phyloP scores from a whole-genome alignment of 2,113 vertebrate species.

The Azemiops feae region DNA sequence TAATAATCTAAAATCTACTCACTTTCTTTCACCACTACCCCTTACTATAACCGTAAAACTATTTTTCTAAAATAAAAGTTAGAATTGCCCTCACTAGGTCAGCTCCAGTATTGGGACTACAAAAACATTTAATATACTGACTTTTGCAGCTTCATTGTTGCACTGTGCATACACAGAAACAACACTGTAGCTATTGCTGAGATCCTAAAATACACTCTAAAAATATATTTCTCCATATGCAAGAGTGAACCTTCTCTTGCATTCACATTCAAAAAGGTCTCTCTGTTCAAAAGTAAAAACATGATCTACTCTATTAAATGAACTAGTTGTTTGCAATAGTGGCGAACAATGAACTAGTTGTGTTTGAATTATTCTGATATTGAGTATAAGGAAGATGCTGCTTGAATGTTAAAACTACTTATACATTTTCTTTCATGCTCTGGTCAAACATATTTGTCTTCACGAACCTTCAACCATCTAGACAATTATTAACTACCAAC shows the following conservation, averaged over 20 bases:
- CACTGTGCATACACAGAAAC: neutral
- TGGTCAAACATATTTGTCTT: neutral
- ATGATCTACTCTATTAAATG: neutral
- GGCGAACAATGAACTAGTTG: neutral
- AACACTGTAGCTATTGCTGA: neutral
- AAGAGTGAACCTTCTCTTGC: neutral
- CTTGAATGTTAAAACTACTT: neutral
- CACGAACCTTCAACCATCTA: no score
- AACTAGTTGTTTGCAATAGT: neutral
- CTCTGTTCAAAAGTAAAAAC: neutral
- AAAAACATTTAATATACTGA: neutral
- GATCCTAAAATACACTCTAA: neutral
- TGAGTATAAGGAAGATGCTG: neutral
- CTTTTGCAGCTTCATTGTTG: neutral
- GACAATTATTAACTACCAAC: neutral
- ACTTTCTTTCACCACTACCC: neutral
- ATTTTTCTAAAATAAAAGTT: neutral
- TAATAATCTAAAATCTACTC: conserved; percentile 22
- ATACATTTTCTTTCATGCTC: neutral
- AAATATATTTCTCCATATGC: neutral
- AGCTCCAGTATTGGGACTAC: neutral
- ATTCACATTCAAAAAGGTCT: neutral
- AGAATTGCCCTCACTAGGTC: neutral
- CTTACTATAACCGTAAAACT: neutral
- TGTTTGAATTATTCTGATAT: neutral